Base-by-base conservation (phyloP, 2,888 invertebrate species). In the Tenthredo distinguenda region DNA sequence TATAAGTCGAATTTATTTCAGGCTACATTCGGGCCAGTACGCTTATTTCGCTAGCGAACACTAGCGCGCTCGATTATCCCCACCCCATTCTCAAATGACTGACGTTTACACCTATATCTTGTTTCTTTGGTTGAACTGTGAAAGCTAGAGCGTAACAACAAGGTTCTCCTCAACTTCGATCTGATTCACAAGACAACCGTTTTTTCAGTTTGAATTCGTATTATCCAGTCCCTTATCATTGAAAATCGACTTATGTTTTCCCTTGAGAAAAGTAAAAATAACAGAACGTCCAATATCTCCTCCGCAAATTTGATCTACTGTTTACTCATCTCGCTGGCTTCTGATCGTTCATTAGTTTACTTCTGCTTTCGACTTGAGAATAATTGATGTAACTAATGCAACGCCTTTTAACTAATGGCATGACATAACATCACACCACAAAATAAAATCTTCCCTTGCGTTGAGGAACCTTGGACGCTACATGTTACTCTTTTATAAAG, bases 61-160 rank as follows among this genome's bases (percentile, higher is more conserved):
- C 74, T 43, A 74, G 74, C 74, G 74, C 43, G 74, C 21, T 40
- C 74, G 74, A 74, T 74, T 74, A 74, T 6, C 43, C 43, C 74
- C 74, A 21, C 74, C 74, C 74, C 5, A 43, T 43, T 40, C 74
- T 74, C 21, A 31, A 40, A 26, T 47, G 10, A 40, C 43, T 10
- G 5, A 12, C 10, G 26, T 43, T 74, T 21, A 43, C 9, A n/a
- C 43, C 12, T 26, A 21, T 31, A 43, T 68, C 21, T 74, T 74
- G 12, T n/a, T 47, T 26, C 43, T 74, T 47, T 43, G 21, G 12
- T 40, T 26, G 4, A 26, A 43, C 40, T 40, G 40, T 47, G 74
- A 74, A 74, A 74, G 72, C 40, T 72, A 72, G 55, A n/a, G 74
- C 26, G 40, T 26, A 40, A 74, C 40, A 10, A n/a, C 43, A 43